Evolutionary conservation across 2,888 invertebrate species (phyloP).

Genomic region (Drosophila engyochracea): DNA sequence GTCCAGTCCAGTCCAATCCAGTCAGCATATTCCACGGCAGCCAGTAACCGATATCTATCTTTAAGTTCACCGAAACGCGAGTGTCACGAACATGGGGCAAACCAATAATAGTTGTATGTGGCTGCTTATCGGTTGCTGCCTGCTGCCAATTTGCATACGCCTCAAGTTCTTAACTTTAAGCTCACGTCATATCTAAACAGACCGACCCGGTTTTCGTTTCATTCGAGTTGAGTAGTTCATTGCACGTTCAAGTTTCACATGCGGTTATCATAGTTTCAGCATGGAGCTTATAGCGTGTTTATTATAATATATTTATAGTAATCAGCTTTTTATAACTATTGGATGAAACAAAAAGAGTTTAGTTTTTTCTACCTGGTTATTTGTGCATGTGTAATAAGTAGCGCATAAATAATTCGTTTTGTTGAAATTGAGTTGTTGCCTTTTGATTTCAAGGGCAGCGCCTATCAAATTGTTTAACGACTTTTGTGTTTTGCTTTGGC

Average conservation of each 20-base stretch:
- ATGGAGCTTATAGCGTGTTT: not conserved
- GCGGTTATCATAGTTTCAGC: not conserved
- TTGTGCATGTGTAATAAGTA: not conserved
- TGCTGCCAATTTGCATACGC: constrained; percentile 64
- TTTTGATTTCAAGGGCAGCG: constrained; percentile 66
- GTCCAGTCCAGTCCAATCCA: not conserved
- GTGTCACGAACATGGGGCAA: not conserved
- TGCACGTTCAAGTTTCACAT: constrained; percentile 18
- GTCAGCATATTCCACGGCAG: not conserved
- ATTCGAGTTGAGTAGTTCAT: constrained; percentile 31
- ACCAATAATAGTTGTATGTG: constrained; percentile 15
- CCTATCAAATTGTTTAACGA: constrained; percentile 75
- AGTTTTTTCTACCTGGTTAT: not conserved
- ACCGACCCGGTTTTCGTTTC: constrained; percentile 41
- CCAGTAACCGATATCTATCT: constrained; percentile 7
- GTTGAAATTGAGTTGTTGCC: constrained; percentile 8
- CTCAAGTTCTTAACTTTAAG: constrained; percentile 44
- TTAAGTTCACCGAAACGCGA: constrained; percentile 5
- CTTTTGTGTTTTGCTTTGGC: constrained; percentile 50
- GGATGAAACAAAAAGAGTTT: not conserved
- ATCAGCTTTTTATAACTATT: not conserved
- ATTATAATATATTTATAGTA: not conserved
- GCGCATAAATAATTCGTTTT: constrained; percentile 25
- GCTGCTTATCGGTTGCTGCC: constrained; percentile 39
- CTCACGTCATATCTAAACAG: constrained; percentile 38